Base-by-base conservation (phyloP, 1,140 invertebrate species). In the Hycleus phaleratus region DNA sequence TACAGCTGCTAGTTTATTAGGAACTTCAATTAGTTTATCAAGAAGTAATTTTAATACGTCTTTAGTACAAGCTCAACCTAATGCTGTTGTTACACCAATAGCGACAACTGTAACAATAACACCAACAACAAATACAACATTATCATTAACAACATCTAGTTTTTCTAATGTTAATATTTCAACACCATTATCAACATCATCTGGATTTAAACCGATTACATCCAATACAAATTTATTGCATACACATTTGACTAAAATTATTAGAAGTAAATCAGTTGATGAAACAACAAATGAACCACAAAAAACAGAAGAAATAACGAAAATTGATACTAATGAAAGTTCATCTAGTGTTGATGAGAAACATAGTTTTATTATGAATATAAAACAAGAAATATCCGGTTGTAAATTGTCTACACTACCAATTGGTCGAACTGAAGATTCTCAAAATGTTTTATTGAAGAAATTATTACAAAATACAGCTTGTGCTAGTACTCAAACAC, bases 391-490 rank as follows among this genome's bases (percentile, higher is more conserved):
- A 66, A 1, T 71, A 10, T 26, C 42, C n/a, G 70, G 68, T n/a
- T 71, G 69, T 58, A 73, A 73, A 54, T 69, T 65, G 57, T 70
- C 71, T 4, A 55, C 49, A 18, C 47, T 73, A 25, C 48, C 53
- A 43, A 60, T 58, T 26, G 72, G 49, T 58, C 68, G 84, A 65
- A 78, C 81, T 46, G 87, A 90, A 64, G 88, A 92, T 61, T 88
- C 88, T 1, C 90, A 93, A 70, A 94, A 95, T 76, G 91, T 93
- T 7, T 73, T 96, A 11, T 72, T 96, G 12, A 95, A 95, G 68
- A 90, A 95, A 71, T 75, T 96, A 25, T 71, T 96, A 12, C 91
- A 95, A 71, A 94, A 92, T 64, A 90, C 88, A 7, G 88, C 81
- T 4, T 85, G 82, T 69, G 82, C 81, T 4, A 77, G 79, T 39